Evolutionary conservation across 2,113 vertebrate genomes (phyloP).

Genomic region (Zosterops borbonicus): DNA sequence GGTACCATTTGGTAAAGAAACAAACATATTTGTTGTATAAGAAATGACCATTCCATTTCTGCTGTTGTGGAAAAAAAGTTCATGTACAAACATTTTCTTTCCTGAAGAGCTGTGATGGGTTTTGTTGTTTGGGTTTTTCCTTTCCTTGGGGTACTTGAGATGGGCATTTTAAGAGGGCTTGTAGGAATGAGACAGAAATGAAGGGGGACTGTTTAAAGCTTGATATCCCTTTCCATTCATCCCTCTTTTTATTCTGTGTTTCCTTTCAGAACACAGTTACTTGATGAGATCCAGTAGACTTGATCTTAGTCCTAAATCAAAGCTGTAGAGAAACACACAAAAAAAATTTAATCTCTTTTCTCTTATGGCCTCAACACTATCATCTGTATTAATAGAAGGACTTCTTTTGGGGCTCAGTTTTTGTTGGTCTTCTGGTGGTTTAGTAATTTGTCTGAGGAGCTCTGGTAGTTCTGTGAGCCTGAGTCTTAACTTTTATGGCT

Average conservation of each 20-base stretch:
- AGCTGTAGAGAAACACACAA: background rate
- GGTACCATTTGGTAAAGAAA: background rate
- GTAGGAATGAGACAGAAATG: background rate
- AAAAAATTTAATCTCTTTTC: background rate
- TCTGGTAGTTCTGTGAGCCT: background rate
- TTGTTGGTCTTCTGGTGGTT: background rate
- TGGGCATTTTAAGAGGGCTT: background rate
- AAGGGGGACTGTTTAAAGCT: background rate
- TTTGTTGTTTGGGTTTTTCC: background rate
- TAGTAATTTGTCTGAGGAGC: background rate
- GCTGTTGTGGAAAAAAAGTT: background rate
- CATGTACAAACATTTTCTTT: background rate
- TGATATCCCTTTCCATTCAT: background rate
- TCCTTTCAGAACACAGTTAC: background rate
- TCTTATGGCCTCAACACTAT: rapidly evolving
- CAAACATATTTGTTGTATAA: rapidly evolving
- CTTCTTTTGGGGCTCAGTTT: rapidly evolving
- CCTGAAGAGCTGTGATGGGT: background rate
- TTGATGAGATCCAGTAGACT: background rate
- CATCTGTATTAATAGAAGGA: background rate
- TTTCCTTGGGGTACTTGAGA: background rate
- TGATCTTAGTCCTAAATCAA: background rate
- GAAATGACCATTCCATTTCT: background rate
- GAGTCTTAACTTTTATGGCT: background rate
- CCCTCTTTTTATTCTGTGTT: background rate